These are phyloP conservation scores for Suricata suricatta DNA, from an alignment of 2,113 vertebrate genomes.

Conservation along the genomic window DNA sequence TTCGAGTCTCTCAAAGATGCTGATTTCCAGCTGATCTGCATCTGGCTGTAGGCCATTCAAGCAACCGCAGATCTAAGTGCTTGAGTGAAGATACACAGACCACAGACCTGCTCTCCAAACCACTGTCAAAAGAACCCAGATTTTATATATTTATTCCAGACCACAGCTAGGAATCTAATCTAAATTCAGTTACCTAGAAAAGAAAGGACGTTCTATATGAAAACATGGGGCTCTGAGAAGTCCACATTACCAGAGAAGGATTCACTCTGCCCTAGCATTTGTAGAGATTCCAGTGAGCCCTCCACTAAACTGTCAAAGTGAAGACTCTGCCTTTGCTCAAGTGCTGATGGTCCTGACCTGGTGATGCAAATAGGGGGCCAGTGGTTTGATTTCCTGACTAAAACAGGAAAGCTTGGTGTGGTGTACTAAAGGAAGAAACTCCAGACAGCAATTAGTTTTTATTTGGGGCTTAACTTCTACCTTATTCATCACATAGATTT, in stretches of 20 bases:
- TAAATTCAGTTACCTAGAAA: slow-evolving; percentile 2
- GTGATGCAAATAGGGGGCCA: neutral
- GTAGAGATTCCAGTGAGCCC: neutral
- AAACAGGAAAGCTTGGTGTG: neutral
- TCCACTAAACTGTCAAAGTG: neutral
- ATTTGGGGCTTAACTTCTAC: neutral
- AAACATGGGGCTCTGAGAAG: neutral
- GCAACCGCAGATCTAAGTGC: neutral
- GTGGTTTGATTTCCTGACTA: neutral
- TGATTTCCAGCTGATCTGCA: neutral
- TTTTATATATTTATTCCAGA: slow-evolving; percentile 9
- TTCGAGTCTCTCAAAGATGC: neutral
- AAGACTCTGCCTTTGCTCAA: neutral
- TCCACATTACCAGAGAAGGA: neutral
- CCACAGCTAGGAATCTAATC: neutral
- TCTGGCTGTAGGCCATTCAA: neutral
- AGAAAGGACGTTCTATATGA: neutral
- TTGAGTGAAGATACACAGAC: neutral
- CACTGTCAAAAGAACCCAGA: neutral
- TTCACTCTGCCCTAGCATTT: neutral
- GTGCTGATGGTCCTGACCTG: neutral
- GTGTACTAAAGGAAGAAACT: neutral
- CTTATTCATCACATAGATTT: neutral
- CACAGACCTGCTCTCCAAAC: neutral
- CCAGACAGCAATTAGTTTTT: neutral